These are phyloP conservation scores for Podarcis lilfordi DNA, from an alignment of 2,797 vertebrate species.

Conservation along the genomic window DNA sequence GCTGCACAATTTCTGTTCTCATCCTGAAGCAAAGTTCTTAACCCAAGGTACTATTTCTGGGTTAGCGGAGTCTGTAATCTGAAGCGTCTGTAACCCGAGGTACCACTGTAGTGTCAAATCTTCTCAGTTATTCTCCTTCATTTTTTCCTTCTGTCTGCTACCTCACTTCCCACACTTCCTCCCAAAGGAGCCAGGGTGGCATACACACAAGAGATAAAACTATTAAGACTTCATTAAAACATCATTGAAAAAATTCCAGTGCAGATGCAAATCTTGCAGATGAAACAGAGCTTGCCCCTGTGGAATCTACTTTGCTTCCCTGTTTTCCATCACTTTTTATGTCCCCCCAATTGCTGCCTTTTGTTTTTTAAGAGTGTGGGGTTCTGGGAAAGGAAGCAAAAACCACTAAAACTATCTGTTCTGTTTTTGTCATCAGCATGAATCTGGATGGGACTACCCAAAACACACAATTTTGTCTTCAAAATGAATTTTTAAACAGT, in stretches of 20 bases:
- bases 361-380: not conserved
- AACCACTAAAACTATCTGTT: not conserved
- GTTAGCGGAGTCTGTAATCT: too few relatives aligned
- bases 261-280: not conserved
- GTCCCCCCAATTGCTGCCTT: not conserved
- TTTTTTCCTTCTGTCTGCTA: not conserved
- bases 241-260: too few relatives aligned
- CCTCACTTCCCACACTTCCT: too few relatives aligned
- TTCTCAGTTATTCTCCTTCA: not conserved
- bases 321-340: not conserved
- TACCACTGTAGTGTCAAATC: too few relatives aligned
- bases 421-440: slow-evolving; percentile 40
- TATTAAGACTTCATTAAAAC: too few relatives aligned
- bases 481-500: not conserved
- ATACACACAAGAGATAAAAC: too few relatives aligned
- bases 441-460: slow-evolving; percentile 17
- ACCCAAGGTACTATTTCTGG: too few relatives aligned
- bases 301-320: not conserved
- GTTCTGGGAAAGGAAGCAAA: not conserved
- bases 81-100: too few relatives aligned
- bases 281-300: not conserved
- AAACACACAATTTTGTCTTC: not conserved
- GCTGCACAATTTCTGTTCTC: too few relatives aligned
- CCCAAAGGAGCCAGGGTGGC: too few relatives aligned
- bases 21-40: too few relatives aligned